Conservation (phyloP, 2,113 vertebrate genomes). For the Sialia sialis region DNA sequence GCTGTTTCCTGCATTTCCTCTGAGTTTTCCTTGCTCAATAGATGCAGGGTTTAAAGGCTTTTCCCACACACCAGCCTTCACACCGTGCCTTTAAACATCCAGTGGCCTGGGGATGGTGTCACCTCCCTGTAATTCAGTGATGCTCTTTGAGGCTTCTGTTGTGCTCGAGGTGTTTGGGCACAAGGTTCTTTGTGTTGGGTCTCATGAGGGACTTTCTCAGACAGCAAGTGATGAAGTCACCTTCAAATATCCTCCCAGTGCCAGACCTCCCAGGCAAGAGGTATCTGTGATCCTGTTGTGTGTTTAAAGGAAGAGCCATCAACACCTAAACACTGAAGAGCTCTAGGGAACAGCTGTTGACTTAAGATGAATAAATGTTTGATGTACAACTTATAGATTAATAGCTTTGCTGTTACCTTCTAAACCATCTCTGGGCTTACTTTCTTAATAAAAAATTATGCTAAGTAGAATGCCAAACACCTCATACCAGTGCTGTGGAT, state of each 20-base stretch:
- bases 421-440: background rate
- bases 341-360: background rate
- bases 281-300: background rate
- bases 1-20: background rate
- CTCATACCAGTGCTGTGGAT: rapidly evolving
- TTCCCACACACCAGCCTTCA: background rate
- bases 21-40: background rate
- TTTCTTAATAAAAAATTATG: background rate
- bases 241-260: background rate
- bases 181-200: background rate
- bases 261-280: background rate
- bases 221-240: background rate
- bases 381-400: background rate
- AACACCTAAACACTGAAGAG: background rate
- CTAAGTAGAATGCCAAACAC: background rate
- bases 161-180: background rate
- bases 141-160: rapidly evolving
- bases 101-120: background rate
- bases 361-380: background rate
- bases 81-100: background rate
- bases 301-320: background rate
- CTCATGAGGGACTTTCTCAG: background rate
- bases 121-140: background rate
- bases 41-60: background rate
- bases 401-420: background rate